These are phyloP conservation scores for Cyanistes caeruleus DNA, from an alignment of 2,113 vertebrate species.

Conservation along the genomic window DNA sequence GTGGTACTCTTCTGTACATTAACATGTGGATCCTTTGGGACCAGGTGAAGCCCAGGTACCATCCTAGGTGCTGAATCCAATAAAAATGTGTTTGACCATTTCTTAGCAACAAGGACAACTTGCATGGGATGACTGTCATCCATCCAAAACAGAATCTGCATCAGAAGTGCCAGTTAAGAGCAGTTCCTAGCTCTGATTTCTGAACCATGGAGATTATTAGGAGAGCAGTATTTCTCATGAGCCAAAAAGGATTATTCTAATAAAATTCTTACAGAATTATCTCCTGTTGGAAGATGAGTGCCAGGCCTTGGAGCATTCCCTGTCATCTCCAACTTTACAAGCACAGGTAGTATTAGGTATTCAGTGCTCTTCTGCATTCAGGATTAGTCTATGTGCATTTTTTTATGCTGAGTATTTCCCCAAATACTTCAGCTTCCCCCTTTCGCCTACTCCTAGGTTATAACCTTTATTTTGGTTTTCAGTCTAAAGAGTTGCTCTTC, in stretches of 20 bases:
- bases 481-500: neutral
- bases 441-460: neutral
- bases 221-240: neutral
- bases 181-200: neutral
- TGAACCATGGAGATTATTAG: neutral
- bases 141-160: neutral
- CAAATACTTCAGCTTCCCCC: neutral
- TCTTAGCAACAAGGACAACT: neutral
- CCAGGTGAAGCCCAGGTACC: neutral
- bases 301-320: neutral
- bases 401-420: neutral
- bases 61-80: neutral
- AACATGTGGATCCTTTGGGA: neutral
- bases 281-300: neutral
- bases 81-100: neutral
- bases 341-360: neutral
- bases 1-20: neutral
- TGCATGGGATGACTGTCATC: neutral
- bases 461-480: neutral
- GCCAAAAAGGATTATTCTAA: neutral
- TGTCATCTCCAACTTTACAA: neutral
- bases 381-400: neutral
- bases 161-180: neutral
- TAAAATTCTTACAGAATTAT: neutral
- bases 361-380: neutral